Conservation (phyloP, 2,888 invertebrate genomes). For the Drosophila algonquin region DNA sequence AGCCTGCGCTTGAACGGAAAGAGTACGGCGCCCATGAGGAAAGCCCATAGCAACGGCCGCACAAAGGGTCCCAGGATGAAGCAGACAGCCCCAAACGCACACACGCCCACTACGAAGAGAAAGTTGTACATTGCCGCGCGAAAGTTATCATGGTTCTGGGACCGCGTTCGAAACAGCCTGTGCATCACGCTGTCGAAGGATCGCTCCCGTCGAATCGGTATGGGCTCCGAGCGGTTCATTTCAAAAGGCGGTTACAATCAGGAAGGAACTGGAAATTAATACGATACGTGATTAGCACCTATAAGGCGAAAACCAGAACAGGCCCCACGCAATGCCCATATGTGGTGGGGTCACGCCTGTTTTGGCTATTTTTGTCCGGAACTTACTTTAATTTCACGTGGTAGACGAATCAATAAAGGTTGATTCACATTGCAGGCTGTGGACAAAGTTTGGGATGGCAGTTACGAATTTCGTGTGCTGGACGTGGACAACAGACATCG, state of each 20-base stretch:
- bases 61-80: slow-evolving; percentile 95
- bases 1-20: slow-evolving; percentile 96
- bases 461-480: slow-evolving; percentile 11
- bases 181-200: slow-evolving; percentile 83
- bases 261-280: slow-evolving; percentile 33
- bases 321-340: slow-evolving; percentile 5
- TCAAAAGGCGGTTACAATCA: background rate
- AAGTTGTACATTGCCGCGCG: slow-evolving; percentile 84
- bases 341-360: slow-evolving; percentile 10
- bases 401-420: slow-evolving; percentile 13
- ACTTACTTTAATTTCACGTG: slow-evolving; percentile 33
- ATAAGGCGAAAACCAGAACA: background rate
- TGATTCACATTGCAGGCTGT: slow-evolving; percentile 26
- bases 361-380: slow-evolving; percentile 14
- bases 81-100: slow-evolving; percentile 87
- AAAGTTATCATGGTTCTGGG: slow-evolving; percentile 83
- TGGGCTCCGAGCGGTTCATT: slow-evolving; percentile 81
- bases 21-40: slow-evolving; percentile 97
- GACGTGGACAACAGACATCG: slow-evolving; percentile 14
- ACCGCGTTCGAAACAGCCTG: slow-evolving; percentile 79
- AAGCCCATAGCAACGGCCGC: slow-evolving; percentile 97
- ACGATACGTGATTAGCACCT: slow-evolving; percentile 13
- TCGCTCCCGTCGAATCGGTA: slow-evolving; percentile 82
- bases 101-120: slow-evolving; percentile 81
- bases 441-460: background rate